Evolutionary conservation across 2,888 invertebrate species (phyloP).

Genomic region (Apeira syringaria): DNA sequence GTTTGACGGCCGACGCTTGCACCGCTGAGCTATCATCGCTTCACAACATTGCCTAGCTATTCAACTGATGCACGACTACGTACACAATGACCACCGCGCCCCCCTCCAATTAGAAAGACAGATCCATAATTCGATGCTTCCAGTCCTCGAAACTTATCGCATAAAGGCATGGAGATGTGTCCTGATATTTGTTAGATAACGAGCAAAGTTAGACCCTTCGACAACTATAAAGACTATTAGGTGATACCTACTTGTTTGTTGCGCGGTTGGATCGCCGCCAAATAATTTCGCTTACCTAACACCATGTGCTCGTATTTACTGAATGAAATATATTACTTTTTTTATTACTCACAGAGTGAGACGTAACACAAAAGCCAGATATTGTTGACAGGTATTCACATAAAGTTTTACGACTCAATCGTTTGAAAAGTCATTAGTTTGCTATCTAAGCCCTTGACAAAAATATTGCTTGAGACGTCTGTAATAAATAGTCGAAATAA

Average conservation of each 20-base stretch:
- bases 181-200: constrained; percentile 77
- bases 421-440: constrained; percentile 18
- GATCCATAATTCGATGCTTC: constrained; percentile 37
- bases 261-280: constrained; percentile 46
- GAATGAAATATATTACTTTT: constrained; percentile 31
- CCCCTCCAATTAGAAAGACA: constrained; percentile 22
- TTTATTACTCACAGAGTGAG: constrained; percentile 34
- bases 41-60: no score
- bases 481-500: no score
- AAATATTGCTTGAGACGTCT: constrained; percentile 3
- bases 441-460: constrained; percentile 6
- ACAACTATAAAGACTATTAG: constrained; percentile 47
- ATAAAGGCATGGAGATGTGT: constrained; percentile 69
- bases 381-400: constrained; percentile 25
- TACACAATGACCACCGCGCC: constrained; percentile 7
- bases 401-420: constrained; percentile 21
- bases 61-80: neutral
- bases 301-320: constrained; percentile 30
- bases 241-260: constrained; percentile 45
- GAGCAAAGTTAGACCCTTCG: constrained; percentile 70
- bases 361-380: constrained; percentile 22
- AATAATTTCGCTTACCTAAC: constrained; percentile 32
- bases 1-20: no score
- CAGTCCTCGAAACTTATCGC: constrained; percentile 63
- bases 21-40: no score